Conservation (phyloP, 2,888 invertebrate genomes). For the Neoascia interrupta region DNA sequence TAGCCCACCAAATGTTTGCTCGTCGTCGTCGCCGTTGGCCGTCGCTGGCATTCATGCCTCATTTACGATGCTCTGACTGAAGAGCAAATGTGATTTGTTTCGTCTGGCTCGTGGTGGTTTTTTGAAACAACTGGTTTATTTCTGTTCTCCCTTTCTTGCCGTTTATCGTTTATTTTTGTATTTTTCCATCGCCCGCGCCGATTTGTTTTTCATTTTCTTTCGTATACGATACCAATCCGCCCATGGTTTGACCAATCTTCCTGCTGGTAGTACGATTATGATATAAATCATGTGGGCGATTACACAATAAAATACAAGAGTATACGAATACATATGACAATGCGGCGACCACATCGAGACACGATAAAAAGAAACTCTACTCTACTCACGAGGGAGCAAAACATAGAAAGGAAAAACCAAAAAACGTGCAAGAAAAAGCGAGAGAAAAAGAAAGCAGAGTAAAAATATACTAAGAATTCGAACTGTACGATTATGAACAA, state of each 20-base stretch:
- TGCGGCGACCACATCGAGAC: slow-evolving; percentile 21
- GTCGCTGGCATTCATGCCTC: slow-evolving; percentile 27
- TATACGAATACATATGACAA: too few relatives aligned
- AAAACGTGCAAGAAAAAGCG: neutral
- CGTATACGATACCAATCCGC: slow-evolving; percentile 2
- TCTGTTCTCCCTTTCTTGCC: neutral
- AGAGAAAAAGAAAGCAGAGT: slow-evolving; percentile 27
- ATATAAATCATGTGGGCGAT: slow-evolving; percentile 65
- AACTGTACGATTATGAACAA: slow-evolving; percentile 43
- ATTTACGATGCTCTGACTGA: slow-evolving; percentile 17
- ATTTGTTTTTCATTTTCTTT: neutral
- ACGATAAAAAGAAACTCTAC: slow-evolving; percentile 18
- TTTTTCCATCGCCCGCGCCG: neutral
- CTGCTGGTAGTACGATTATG: slow-evolving; percentile 48
- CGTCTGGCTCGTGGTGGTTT: slow-evolving; percentile 43
- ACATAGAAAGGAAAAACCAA: neutral
- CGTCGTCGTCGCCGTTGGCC: neutral
- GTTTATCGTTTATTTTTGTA: neutral
- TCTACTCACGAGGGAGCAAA: slow-evolving; percentile 10
- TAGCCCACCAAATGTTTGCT: too few relatives aligned
- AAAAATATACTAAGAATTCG: slow-evolving; percentile 29
- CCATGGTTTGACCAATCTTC: slow-evolving; percentile 27
- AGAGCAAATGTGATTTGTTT: slow-evolving; percentile 53
- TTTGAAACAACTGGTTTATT: slow-evolving; percentile 42
- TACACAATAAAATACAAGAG: slow-evolving; percentile 63